Evolutionary conservation across 2,113 vertebrate genomes (phyloP).

Genomic region (Misgurnus mizolepis): DNA sequence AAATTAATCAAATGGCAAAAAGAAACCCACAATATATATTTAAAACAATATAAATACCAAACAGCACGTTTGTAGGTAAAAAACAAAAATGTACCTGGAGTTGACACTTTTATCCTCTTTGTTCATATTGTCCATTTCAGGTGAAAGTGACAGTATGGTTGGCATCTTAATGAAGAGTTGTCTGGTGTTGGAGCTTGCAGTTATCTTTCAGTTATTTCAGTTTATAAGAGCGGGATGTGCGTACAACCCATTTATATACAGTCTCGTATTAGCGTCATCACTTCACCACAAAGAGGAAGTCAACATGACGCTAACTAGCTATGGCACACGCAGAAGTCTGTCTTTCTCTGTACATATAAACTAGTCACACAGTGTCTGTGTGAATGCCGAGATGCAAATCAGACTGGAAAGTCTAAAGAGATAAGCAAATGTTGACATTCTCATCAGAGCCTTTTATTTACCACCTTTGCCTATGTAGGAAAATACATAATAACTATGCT

Average conservation of each 20-base stretch:
- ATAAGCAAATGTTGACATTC: slow-evolving; percentile 71
- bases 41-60: background rate
- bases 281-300: slow-evolving; percentile 75
- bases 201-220: slow-evolving; percentile 16
- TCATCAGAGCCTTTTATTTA: slow-evolving; percentile 24
- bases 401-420: slow-evolving; percentile 61
- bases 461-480: slow-evolving; percentile 11
- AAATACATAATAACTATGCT: background rate
- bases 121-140: slow-evolving; percentile 70
- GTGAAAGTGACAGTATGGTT: slow-evolving; percentile 66
- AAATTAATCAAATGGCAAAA: background rate
- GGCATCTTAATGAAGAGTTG: slow-evolving; percentile 68
- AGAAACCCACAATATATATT: background rate
- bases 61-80: background rate
- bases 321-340: background rate
- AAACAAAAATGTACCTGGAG: slow-evolving; percentile 58
- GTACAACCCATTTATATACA: slow-evolving; percentile 67
- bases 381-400: slow-evolving; percentile 72
- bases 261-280: slow-evolving; percentile 57
- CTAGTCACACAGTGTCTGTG: slow-evolving; percentile 36
- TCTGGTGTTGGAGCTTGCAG: slow-evolving; percentile 5
- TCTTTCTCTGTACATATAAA: slow-evolving; percentile 42
- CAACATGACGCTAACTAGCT: slow-evolving; percentile 62
- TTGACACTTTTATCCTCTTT: slow-evolving; percentile 65
- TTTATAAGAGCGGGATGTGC: slow-evolving; percentile 33